Evolutionary conservation across 1,140 invertebrate genomes (phyloP).

Genomic region (Platyscapa corneri): DNA sequence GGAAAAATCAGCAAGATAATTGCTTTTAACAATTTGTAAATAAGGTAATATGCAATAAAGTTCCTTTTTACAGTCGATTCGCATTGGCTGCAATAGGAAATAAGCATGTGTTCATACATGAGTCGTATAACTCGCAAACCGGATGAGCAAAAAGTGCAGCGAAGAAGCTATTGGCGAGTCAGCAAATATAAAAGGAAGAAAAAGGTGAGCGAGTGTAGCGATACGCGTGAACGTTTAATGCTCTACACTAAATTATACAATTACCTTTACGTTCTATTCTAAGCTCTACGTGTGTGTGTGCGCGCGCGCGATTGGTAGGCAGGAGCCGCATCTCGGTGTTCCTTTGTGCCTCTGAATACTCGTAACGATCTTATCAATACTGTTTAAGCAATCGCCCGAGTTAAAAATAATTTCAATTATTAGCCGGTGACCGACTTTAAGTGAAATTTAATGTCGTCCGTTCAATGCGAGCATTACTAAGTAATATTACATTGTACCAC

Average conservation of each 20-base stretch:
- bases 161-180: constrained; percentile 18
- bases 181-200: constrained; percentile 41
- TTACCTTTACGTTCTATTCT: constrained; percentile 63
- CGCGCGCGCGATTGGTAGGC: no score
- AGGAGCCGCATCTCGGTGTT: background rate
- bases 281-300: no score
- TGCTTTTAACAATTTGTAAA: constrained; percentile 38
- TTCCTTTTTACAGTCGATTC: constrained; percentile 17
- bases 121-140: constrained; percentile 5
- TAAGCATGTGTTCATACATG: constrained; percentile 20
- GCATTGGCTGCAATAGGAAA: constrained; percentile 17
- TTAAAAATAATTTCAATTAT: constrained; percentile 12
- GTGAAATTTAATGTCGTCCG: background rate
- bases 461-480: background rate
- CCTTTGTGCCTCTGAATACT: constrained; percentile 11
- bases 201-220: constrained; percentile 32
- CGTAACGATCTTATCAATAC: constrained; percentile 26
- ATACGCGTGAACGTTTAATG: constrained; percentile 61
- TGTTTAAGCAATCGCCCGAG: background rate
- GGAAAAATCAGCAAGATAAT: constrained; percentile 28
- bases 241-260: constrained; percentile 65
- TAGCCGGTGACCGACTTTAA: background rate
- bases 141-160: constrained; percentile 34
- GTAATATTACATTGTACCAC: background rate
- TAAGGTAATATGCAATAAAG: constrained; percentile 41